phyloP scores from a whole-genome alignment of 2,888 invertebrate species.

The Philopedon plagiatum region DNA sequence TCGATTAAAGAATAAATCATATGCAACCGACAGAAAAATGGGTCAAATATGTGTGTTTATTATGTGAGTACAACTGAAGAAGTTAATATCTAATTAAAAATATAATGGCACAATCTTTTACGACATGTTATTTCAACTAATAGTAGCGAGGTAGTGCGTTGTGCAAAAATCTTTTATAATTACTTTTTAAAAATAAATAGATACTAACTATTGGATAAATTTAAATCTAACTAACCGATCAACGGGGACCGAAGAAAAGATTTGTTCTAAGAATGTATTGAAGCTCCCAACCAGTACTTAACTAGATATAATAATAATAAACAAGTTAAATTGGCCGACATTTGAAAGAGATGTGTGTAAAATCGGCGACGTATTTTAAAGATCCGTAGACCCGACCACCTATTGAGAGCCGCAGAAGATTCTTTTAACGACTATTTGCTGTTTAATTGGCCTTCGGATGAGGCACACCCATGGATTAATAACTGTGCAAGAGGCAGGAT shows the following conservation, averaged over 20 bases:
- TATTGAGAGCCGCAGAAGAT: slow-evolving; percentile 45
- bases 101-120: too few relatives aligned
- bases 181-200: not conserved
- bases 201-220: slow-evolving; percentile 1
- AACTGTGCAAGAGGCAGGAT: slow-evolving; percentile 9
- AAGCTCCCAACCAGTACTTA: slow-evolving; percentile 17
- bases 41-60: too few relatives aligned
- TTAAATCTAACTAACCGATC: not conserved
- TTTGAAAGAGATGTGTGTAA: slow-evolving; percentile 36
- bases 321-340: slow-evolving; percentile 40
- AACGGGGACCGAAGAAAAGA: not conserved
- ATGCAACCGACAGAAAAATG: too few relatives aligned
- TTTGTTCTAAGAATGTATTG: slow-evolving; percentile 21
- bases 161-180: not conserved
- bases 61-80: too few relatives aligned
- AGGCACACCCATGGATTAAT: slow-evolving; percentile 36
- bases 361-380: slow-evolving; percentile 36
- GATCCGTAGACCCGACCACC: slow-evolving; percentile 40
- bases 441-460: slow-evolving; percentile 42
- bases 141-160: too few relatives aligned
- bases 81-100: too few relatives aligned
- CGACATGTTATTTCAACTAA: too few relatives aligned
- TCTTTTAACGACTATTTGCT: slow-evolving; percentile 40
- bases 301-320: slow-evolving; percentile 43
- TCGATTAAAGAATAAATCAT: too few relatives aligned